phyloP scores from a whole-genome alignment of 2,113 vertebrate genomes.

The Bos indicus region DNA sequence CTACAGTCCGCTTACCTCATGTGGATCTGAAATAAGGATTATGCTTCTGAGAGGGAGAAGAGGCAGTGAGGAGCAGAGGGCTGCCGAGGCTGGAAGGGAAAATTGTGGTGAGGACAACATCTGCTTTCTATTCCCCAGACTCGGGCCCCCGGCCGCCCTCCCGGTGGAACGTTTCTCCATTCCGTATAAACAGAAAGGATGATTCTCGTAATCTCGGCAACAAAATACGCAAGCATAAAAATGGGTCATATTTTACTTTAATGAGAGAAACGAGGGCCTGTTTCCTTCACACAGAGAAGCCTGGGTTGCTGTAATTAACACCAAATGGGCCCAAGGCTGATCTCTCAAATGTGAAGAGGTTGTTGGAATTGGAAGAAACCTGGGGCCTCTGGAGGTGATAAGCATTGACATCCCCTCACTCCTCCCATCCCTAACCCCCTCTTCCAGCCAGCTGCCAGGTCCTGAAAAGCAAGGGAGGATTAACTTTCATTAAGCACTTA shows the following conservation, averaged over 20 bases:
- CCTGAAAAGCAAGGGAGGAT: not conserved
- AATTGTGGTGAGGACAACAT: conserved; percentile 73
- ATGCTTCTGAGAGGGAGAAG: not conserved
- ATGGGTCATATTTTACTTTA: conserved; percentile 81
- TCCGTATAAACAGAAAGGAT: conserved; percentile 80
- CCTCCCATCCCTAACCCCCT: not conserved
- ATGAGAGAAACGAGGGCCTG: conserved; percentile 79
- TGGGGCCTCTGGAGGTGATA: conserved; percentile 43
- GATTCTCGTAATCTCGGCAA: conserved; percentile 81
- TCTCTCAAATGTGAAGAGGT: conserved; percentile 62
- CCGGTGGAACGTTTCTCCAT: conserved; percentile 77
- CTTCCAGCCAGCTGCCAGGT: not conserved
- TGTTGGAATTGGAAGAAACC: conserved; percentile 54
- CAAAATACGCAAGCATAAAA: conserved; percentile 76
- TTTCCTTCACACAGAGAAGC: conserved; percentile 75
- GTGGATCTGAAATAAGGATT: not conserved
- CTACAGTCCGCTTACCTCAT: not conserved
- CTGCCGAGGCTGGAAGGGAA: not conserved
- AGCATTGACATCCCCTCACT: conserved; percentile 4
- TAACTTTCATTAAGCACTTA: not conserved
- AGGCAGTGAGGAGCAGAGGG: not conserved
- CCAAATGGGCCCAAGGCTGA: conserved; percentile 74
- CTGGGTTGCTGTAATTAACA: conserved; percentile 76
- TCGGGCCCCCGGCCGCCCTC: conserved; percentile 59
- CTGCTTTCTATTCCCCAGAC: conserved; percentile 85